phyloP scores from a whole-genome alignment of 2,888 invertebrate species.

The Vesta saturnalis region DNA sequence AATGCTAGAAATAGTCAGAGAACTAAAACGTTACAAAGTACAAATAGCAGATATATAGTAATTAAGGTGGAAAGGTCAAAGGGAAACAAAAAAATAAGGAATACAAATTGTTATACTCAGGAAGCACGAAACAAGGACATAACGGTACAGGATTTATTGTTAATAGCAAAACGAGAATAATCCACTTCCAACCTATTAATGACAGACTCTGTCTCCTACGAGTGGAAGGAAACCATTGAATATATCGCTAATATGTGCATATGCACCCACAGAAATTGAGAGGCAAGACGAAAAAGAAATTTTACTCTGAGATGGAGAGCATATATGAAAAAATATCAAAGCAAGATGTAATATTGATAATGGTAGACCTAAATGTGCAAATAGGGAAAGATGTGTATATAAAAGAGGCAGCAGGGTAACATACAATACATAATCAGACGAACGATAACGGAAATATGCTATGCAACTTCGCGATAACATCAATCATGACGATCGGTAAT shows the following conservation, averaged over 20 bases:
- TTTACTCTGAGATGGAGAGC: background rate
- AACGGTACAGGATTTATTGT: background rate
- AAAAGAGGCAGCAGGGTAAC: background rate
- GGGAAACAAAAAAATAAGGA: too few relatives aligned
- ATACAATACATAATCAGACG: background rate
- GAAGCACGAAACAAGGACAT: background rate
- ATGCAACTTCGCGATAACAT: background rate
- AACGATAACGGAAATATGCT: background rate
- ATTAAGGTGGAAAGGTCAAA: too few relatives aligned
- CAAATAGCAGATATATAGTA: too few relatives aligned
- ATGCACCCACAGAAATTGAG: background rate
- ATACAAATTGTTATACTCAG: background rate
- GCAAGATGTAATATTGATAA: background rate
- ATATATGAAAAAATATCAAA: background rate
- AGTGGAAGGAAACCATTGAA: background rate
- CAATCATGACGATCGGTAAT: too few relatives aligned
- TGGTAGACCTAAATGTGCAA: background rate
- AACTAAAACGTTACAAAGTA: too few relatives aligned
- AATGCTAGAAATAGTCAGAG: too few relatives aligned
- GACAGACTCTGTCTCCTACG: background rate
- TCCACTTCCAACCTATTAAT: background rate
- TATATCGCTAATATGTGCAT: background rate
- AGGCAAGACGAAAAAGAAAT: background rate
- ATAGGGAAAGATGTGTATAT: conserved; percentile 2
- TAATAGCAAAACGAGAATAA: background rate